Evolutionary conservation across 2,113 vertebrate genomes (phyloP), one percentile per base, ranked within the genome.

Genomic region (Eurypyga helias): DNA sequence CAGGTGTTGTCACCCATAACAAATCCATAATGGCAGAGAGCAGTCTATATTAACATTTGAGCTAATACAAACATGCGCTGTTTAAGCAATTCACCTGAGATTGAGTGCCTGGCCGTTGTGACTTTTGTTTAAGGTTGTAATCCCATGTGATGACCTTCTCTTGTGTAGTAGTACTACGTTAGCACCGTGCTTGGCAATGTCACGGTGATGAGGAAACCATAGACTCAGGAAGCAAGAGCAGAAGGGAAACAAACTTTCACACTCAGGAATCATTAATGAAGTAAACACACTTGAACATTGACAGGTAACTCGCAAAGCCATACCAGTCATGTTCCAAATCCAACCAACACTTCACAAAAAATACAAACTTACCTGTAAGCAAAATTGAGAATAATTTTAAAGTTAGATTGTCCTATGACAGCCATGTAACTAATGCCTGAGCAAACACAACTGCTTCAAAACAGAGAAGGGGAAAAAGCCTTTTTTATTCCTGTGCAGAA

Each of bases 51-150:
- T 95, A 95, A 93, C 94, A 89, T 89, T 52, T 82, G 73, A 89
- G 89, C 86, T 96, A 93, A 93, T 15, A 61, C 94, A 97, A 96
- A 97, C 89, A 95, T 1, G 12, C 31, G 11, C 91, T 95, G 91
- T 94, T 97, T 89, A 97, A 96, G 91, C 89, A 92, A 89, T 97
- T 85, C 96, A 95, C 95, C 94, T 97, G 92, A 89, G 87, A 87
- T 6, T 65, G 89, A 87, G 58, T 69, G 87, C 77, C 66, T 91
- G 10, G 8, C 89, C 33, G 9, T 83, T 60, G 81, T 83, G 93
- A 81, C 83, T 96, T 94, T 97, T 93, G 86, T 96, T 96, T 89
- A 52, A 87, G 73, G 91, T 41, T 82, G 58, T 96, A 96, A 97
- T 93, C 90, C 82, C 54, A 7, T 38, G 87, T 55, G 93, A 91